Evolutionary conservation across 2,113 vertebrate species (phyloP).

Genomic region (Hystrix cristata): DNA sequence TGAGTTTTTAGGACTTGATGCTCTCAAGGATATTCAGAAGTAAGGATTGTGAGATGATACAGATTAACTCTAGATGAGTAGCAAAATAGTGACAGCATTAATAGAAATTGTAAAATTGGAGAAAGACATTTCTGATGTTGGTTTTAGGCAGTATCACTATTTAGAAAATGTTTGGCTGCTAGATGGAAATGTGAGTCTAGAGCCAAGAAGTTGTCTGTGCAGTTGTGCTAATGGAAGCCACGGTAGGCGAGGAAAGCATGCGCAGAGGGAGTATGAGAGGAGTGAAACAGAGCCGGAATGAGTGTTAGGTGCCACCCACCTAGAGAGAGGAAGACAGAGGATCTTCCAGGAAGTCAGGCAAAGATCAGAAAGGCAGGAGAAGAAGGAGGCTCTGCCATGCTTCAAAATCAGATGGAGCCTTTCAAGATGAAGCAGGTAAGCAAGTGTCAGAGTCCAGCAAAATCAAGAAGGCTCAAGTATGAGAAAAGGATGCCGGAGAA

Average conservation of each 20-base stretch:
- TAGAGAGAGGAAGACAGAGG: not conserved
- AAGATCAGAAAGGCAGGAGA: not conserved
- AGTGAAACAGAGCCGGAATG: not conserved
- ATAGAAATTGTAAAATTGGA: not conserved
- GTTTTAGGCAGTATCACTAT: not conserved
- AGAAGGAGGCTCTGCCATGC: not conserved
- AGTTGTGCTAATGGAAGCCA: not conserved
- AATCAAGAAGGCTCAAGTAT: not conserved
- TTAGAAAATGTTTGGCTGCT: slow-evolving; percentile 20
- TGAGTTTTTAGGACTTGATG: not conserved
- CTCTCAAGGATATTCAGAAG: not conserved
- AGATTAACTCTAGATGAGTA: not conserved
- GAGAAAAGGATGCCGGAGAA: not conserved
- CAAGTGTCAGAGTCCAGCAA: not conserved
- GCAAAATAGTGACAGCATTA: not conserved
- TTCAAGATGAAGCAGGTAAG: not conserved
- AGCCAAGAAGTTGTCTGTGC: not conserved
- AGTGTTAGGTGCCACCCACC: not conserved
- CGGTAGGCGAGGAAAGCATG: not conserved
- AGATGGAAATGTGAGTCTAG: not conserved
- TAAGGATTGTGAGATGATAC: not conserved
- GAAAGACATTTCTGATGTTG: not conserved
- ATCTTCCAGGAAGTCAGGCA: not conserved
- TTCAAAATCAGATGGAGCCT: not conserved
- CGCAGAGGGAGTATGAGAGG: not conserved